These are phyloP conservation scores for Cossypha dichroa DNA, from an alignment of 2,797 vertebrate genomes.

Conservation along the genomic window DNA sequence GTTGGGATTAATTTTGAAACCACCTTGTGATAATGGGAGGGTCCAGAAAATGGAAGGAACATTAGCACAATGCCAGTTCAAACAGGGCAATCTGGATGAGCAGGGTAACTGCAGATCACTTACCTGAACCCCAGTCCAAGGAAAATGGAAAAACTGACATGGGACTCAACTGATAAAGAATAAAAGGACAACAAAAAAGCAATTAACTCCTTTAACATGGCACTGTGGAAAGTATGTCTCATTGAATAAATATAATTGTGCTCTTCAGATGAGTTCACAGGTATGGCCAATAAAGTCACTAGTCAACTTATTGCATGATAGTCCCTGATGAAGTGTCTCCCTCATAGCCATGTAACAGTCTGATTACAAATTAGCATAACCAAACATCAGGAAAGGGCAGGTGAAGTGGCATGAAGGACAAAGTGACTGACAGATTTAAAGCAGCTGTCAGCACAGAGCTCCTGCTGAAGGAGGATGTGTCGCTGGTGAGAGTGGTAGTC, in stretches of 20 bases:
- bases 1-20: constrained; percentile 2
- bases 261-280: not conserved
- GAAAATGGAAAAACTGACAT: constrained; percentile 53
- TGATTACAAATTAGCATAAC: constrained; percentile 6
- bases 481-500: not conserved
- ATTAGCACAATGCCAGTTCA: not conserved
- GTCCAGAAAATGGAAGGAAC: not conserved
- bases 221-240: constrained; percentile 29
- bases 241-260: not conserved
- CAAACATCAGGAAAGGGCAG: not conserved
- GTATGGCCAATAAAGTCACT: not conserved
- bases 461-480: not conserved
- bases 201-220: not conserved
- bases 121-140: not conserved
- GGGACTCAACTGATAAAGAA: constrained; percentile 6
- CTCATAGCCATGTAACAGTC: not conserved
- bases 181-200: not conserved
- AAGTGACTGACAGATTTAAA: constrained; percentile 40
- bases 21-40: not conserved
- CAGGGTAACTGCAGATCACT: constrained; percentile 26
- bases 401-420: constrained; percentile 12
- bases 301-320: not conserved
- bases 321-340: not conserved
- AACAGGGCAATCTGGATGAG: constrained; percentile 53
- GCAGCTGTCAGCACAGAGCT: constrained; percentile 8